phyloP scores from a whole-genome alignment of 2,797 vertebrate species.

The Cirrhinus molitorella region DNA sequence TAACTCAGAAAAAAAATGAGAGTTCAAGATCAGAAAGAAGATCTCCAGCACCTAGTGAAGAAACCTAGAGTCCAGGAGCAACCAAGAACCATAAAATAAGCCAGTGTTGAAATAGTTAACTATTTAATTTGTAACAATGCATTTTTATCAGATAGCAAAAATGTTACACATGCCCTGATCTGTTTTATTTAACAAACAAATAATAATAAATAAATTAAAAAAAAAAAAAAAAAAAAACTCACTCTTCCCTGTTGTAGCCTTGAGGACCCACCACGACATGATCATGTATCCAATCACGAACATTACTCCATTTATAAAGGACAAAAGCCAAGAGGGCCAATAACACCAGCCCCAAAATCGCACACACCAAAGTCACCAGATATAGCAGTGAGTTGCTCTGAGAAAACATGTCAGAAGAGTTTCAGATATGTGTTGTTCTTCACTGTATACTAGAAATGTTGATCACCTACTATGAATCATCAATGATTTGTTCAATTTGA shows the following conservation, averaged over 20 bases:
- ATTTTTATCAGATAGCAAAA: too few species aligned
- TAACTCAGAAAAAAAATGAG: conserved; percentile 77
- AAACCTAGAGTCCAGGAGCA: conserved; percentile 77
- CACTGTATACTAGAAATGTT: neutral
- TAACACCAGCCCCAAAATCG: conserved; percentile 72
- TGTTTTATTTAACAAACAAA: too few species aligned
- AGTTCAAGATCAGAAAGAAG: conserved; percentile 60
- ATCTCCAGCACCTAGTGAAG: conserved; percentile 72
- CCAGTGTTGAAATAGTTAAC: conserved; percentile 60
- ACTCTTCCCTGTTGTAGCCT: too few species aligned
- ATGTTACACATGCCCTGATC: too few species aligned
- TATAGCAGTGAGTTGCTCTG: conserved; percentile 59
- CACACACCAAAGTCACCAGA: conserved; percentile 69
- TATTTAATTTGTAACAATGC: too few species aligned
- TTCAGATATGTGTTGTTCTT: neutral
- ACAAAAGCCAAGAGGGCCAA: conserved; percentile 77
- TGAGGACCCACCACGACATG: too few species aligned
- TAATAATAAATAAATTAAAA: too few species aligned
- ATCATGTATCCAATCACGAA: too few species aligned
- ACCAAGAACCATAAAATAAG: conserved; percentile 76
- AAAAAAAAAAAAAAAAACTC: too few species aligned
- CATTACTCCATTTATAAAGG: conserved; percentile 73
- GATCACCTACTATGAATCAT: too few species aligned
- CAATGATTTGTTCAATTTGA: too few species aligned
- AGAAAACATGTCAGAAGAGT: conserved; percentile 22